Conservation (phyloP, 1,140 invertebrate genomes). For the Orchestia grillus region DNA sequence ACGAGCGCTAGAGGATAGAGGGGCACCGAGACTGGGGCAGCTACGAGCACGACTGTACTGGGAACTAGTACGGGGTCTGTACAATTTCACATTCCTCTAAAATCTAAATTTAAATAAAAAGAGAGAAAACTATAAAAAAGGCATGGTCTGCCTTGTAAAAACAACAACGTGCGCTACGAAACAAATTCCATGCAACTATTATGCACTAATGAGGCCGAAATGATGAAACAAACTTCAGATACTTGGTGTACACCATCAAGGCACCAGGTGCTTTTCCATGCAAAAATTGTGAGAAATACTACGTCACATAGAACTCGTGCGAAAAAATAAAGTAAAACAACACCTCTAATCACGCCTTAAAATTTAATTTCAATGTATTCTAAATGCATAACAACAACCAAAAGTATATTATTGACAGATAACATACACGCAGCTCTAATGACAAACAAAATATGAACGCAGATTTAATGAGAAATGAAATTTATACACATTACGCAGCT, state of each 20-base stretch:
- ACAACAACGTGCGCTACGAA: too few species aligned
- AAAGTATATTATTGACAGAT: too few species aligned
- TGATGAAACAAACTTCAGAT: not conserved
- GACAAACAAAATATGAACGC: not conserved
- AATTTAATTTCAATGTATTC: not conserved
- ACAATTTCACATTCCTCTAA: too few species aligned
- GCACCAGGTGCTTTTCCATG: not conserved
- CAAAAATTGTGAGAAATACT: not conserved
- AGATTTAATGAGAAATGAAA: not conserved
- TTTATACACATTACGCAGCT: too few species aligned
- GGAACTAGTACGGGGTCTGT: too few species aligned
- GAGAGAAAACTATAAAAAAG: too few species aligned
- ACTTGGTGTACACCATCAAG: not conserved
- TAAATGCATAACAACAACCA: not conserved
- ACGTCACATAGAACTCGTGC: too few species aligned
- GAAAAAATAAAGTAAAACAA: not conserved
- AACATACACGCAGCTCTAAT: not conserved
- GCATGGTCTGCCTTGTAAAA: not conserved
- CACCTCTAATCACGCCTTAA: not conserved
- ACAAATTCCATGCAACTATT: not conserved
- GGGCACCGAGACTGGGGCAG: too few species aligned
- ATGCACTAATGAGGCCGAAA: not conserved
- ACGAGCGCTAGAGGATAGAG: too few species aligned
- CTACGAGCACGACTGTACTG: too few species aligned
- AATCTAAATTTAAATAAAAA: too few species aligned